Evolutionary conservation across 2,113 vertebrate genomes (phyloP), one percentile per base, ranked within the genome.

Genomic region (Ptyas mucosa): DNA sequence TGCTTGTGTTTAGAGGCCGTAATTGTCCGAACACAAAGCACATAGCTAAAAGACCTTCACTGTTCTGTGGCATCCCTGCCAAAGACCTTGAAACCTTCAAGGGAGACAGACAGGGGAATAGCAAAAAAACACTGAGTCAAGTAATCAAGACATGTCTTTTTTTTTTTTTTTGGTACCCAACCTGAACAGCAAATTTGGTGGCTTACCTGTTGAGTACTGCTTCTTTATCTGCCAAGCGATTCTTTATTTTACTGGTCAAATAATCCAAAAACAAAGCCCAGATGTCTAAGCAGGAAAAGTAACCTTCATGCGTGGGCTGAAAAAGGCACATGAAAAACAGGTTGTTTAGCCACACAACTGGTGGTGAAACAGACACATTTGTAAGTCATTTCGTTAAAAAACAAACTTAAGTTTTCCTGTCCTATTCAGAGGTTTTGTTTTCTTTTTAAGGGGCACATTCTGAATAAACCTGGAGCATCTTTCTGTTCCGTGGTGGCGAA

Each of bases 201-300:
- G 18, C 94, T 96, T 64, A 97, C 95, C 99, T 99, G 97, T 98
- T 99, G 92, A 99, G 98, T 93, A 99, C 98, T 94, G 98, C 98
- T 96, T 99, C 99, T 96, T 98, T 97, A 97, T 99, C 99, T 94
- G 98, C 98, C 54, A 99, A 97, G 52, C 99, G 98, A 94, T 98
- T 99, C 97, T 98, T 98, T 95, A 99, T 99, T 97, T 99, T 99
- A 93, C 98, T 99, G 92, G 98, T 99, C 96, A 99, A 97, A 94
- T 99, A 99, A 96, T 99, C 99, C 98, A 99, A 97, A 97, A 99
- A 99, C 86, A 99, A 98, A 0, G 98, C 98, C 99, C 99, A 99
- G 96, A 99, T 99, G 95, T 99, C 99, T 96, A 99, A 98, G 98
- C 99, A 99, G 94, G 99, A 98, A 96, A 99, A 99, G 97, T 99